Evolutionary conservation across 2,888 invertebrate species (phyloP).

Genomic region (Acrocera orbiculus): DNA sequence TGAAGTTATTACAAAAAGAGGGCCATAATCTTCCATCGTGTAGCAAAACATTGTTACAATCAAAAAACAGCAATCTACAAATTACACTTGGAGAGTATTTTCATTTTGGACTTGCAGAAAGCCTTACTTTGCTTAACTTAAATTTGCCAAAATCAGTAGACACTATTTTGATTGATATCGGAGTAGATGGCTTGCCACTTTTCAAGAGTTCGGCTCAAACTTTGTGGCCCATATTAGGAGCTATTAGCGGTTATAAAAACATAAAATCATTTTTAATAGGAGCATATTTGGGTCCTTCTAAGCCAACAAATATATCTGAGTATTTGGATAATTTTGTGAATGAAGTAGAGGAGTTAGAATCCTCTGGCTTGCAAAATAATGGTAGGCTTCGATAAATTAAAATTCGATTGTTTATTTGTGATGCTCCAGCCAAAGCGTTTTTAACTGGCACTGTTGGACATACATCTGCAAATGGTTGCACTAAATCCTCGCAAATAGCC

Average conservation of each 20-base stretch:
- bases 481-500: conserved; percentile 6
- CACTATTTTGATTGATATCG: not conserved
- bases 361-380: not conserved
- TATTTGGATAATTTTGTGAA: conserved; percentile 3
- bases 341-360: conserved; percentile 1
- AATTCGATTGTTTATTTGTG: conserved; percentile 4
- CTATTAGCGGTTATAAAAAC: not conserved
- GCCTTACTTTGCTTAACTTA: not conserved
- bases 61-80: not conserved
- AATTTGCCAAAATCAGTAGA: not conserved
- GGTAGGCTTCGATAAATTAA: not conserved
- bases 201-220: conserved; percentile 4
- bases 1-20: no score
- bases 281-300: not conserved
- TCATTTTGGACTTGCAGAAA: not conserved
- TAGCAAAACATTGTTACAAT: not conserved
- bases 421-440: conserved; percentile 4
- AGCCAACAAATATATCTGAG: not conserved
- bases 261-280: conserved; percentile 1
- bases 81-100: not conserved
- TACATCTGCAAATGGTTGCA: conserved; percentile 4
- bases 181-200: conserved; percentile 1
- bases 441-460: conserved; percentile 4
- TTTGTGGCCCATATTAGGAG: conserved; percentile 7
- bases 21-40: no score